Evolutionary conservation across 2,797 vertebrate genomes (phyloP), one percentile per base, ranked within the genome.

Genomic region (Premnoplex brunnescens): DNA sequence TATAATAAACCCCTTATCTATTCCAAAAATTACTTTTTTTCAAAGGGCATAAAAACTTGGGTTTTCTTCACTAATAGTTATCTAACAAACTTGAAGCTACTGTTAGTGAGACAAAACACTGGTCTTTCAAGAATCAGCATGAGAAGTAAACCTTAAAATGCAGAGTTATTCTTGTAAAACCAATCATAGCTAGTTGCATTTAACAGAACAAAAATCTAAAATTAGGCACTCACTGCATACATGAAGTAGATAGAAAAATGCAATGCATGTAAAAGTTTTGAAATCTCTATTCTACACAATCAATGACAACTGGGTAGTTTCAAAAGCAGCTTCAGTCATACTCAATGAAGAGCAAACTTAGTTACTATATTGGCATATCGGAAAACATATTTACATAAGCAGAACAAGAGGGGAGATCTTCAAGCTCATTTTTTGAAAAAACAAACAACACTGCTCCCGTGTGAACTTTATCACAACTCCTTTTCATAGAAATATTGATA

Each of bases 281-380:
- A 34, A 88, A 86, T 64, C 68, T 77, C 68, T 96, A 52, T 88
- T 85, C 95, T 52, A 89, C 16, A 88, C 80, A 46, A 83, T 87
- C 28, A 83, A 82, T 44, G 44, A 93, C 27, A 79, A 32, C 26
- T 43, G 28, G 6, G 6, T 79, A 60, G 48, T 78, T 95, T 79
- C 67, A 71, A 88, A 74, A 89, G 13, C n/a, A 75, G 41, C 55
- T 85, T 91, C 67, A 87, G 71, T 92, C 91, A 95, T 24, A 12
- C 51, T 78, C 46, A 86, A 2, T 77, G 44, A 18, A 96, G 77
- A 76, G 32, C 66, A 94, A 96, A 67, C 26, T 1, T 69, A 67
- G 37, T 83, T 84, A 95, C 77, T 88, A 92, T 41, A 88, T 8
- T 51, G 14, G 71, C 62, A 87, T 72, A 64, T 12, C 78, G 94